phyloP scores from a whole-genome alignment of 2,113 vertebrate genomes.

The Notiomystis cincta region DNA sequence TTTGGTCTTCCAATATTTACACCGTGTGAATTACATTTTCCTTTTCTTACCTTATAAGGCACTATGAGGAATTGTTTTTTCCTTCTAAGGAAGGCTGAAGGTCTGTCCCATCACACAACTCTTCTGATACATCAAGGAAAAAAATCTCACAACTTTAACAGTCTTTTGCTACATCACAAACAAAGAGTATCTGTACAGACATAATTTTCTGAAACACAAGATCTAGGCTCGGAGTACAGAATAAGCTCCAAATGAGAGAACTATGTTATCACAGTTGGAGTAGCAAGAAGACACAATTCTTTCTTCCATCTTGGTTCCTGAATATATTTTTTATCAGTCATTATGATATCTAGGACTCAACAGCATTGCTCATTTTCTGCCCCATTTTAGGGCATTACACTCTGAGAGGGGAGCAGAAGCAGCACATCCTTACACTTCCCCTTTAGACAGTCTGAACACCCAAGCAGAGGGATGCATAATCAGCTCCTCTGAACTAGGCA shows the following conservation, averaged over 20 bases:
- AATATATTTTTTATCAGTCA: background rate
- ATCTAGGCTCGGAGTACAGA: rapidly evolving
- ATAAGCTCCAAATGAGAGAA: background rate
- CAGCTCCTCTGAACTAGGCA: background rate
- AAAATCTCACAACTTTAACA: background rate
- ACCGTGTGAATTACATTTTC: background rate
- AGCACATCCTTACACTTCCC: background rate
- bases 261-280: background rate
- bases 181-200: background rate
- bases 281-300: background rate
- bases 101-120: background rate
- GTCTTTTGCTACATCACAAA: background rate
- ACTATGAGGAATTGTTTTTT: background rate
- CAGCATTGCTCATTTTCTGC: background rate
- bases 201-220: background rate
- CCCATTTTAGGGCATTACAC: background rate
- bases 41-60: background rate
- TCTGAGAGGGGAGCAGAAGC: background rate
- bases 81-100: background rate
- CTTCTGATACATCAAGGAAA: background rate
- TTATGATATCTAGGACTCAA: background rate
- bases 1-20: background rate
- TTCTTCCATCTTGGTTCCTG: background rate
- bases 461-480: background rate
- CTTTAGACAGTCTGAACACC: background rate